Base-by-base conservation (phyloP, 2,888 invertebrate genomes). In the Morpho achilles region DNA sequence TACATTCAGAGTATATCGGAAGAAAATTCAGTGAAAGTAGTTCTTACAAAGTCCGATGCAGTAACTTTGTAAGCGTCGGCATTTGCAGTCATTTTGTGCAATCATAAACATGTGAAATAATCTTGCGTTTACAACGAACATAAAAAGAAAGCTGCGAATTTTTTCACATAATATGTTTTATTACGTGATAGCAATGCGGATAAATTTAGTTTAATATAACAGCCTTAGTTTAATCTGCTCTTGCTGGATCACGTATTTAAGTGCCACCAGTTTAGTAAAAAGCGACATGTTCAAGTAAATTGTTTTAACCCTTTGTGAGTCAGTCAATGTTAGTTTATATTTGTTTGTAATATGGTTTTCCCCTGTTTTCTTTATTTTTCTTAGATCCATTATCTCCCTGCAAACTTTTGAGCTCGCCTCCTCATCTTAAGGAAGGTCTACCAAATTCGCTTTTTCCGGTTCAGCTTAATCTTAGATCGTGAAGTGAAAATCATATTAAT, bases 111-210 rank as follows among this genome's bases (percentile, higher is more conserved):
- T 50, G 50, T 40, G 50, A 60, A 60, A 60, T 57, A 60, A 56
- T 23, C 50, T 42, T 41, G 50, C 44, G 39, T 53, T 58, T 52
- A 55, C 45, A n/a, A 42, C 45, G 49, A 58, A 58, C 50, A 55
- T 50, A 53, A 58, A 61, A 58, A 50, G 58, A 61, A 61, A 61
- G 61, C 55, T 48, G 61, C 42, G 32, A 55, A 46, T 58, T 53
- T 49, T 53, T 56, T 55, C 49, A 50, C 55, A 49, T 39, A 51
- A 49, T 39, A 51, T 42, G 42, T 46, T 45, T 47, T 39, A 44
- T 55, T 55, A 58, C 57, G 57, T 40, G 57, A 58, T 58, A 43
- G 48, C 57, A 5, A 22, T 8, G 51, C 10, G 47, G 47, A 52
- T 52, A 47, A 58, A n/a, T 44, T 45, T 23, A 40, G 23, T 46